phyloP scores from a whole-genome alignment of 1,140 invertebrate genomes.

The Pteromalus puparum region DNA sequence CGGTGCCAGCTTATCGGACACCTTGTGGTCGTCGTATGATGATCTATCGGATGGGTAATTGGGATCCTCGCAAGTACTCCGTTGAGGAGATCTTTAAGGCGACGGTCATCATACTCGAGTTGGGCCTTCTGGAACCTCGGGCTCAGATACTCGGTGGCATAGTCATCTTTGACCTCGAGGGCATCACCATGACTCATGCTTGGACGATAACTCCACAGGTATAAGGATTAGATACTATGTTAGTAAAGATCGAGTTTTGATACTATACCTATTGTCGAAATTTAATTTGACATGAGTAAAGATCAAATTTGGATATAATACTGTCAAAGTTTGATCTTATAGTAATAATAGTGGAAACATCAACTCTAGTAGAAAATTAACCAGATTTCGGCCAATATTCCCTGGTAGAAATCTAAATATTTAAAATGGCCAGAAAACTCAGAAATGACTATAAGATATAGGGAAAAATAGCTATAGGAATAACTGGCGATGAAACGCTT shows the following conservation, averaged over 20 bases:
- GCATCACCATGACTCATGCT: conserved; percentile 82
- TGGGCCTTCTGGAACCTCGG: conserved; percentile 83
- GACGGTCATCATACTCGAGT: conserved; percentile 82
- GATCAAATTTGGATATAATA: neutral
- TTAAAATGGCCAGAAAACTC: too few species aligned
- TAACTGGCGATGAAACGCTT: too few species aligned
- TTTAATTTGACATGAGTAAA: too few species aligned
- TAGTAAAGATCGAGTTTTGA: too few species aligned
- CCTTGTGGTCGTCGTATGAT: conserved; percentile 82
- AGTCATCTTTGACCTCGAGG: conserved; percentile 84
- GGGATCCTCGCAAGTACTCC: conserved; percentile 81
- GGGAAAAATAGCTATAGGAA: too few species aligned
- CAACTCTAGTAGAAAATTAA: too few species aligned
- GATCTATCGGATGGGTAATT: conserved; percentile 83
- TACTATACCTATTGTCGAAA: too few species aligned
- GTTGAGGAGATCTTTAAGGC: conserved; percentile 85
- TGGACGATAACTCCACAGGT: conserved; percentile 83
- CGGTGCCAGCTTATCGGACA: conserved; percentile 84
- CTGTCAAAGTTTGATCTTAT: neutral
- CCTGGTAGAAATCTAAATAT: too few species aligned
- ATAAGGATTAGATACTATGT: too few species aligned
- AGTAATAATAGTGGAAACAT: neutral
- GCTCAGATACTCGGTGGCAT: conserved; percentile 86
- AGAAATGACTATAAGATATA: too few species aligned
- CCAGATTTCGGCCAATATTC: too few species aligned